phyloP scores from a whole-genome alignment of 2,797 vertebrate species.

The Kryptopterus vitreolus region DNA sequence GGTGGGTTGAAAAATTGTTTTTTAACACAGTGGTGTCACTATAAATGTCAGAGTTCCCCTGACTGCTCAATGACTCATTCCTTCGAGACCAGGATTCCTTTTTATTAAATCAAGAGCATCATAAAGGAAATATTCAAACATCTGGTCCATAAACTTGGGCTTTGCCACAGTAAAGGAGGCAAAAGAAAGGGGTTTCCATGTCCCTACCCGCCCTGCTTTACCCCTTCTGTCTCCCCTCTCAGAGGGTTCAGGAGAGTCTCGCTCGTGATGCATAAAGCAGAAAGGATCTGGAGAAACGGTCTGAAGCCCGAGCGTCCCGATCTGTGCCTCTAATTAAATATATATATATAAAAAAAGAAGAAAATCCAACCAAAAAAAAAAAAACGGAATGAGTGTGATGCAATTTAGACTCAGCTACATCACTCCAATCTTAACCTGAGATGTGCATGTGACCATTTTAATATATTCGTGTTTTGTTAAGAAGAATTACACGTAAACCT shows the following conservation, averaged over 20 bases:
- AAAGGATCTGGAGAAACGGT: slow-evolving; percentile 59
- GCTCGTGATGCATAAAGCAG: slow-evolving; percentile 59
- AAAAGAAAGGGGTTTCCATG: slow-evolving; percentile 55
- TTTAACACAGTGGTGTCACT: slow-evolving; percentile 50
- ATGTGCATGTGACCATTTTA: not conserved
- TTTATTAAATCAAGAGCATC: slow-evolving; percentile 62
- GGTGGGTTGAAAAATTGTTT: slow-evolving; percentile 45
- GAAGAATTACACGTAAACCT: no score
- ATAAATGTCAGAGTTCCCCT: slow-evolving; percentile 49
- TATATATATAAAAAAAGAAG: slow-evolving; percentile 34
- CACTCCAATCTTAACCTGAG: not conserved
- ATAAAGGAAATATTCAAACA: slow-evolving; percentile 63
- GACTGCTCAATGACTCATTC: slow-evolving; percentile 50
- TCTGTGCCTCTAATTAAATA: slow-evolving; percentile 45
- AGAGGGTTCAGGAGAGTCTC: slow-evolving; percentile 35
- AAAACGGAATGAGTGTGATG: no score
- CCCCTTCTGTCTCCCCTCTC: slow-evolving; percentile 6
- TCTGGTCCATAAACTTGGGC: slow-evolving; percentile 60
- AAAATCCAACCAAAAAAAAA: slow-evolving; percentile 9
- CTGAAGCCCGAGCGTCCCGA: slow-evolving; percentile 45
- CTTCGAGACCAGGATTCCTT: slow-evolving; percentile 46
- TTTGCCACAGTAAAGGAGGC: slow-evolving; percentile 61
- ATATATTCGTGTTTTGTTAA: not conserved
- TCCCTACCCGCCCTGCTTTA: slow-evolving; percentile 49
- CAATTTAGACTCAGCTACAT: not conserved